phyloP scores from a whole-genome alignment of 2,797 vertebrate genomes.

The Linurgus olivaceus region DNA sequence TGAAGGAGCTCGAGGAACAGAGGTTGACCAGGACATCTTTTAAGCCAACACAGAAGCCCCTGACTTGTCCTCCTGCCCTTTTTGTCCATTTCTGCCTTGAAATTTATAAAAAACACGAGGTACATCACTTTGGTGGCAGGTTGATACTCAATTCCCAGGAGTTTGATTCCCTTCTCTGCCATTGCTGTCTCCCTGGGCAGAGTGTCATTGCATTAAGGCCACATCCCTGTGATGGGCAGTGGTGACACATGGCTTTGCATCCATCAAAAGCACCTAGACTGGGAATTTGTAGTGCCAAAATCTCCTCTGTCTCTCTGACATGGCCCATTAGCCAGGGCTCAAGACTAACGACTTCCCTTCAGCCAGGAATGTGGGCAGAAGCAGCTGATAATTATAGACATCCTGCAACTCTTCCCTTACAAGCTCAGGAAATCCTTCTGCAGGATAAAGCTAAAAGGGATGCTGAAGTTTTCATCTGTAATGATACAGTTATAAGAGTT shows the following conservation, averaged over 20 bases:
- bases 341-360: background rate
- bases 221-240: background rate
- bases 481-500: fast-evolving
- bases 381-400: background rate
- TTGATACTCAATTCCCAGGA: fast-evolving
- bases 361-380: background rate
- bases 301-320: background rate
- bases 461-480: background rate
- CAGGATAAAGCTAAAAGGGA: background rate
- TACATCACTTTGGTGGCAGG: background rate
- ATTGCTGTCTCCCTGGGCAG: background rate
- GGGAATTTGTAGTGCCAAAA: background rate
- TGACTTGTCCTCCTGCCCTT: background rate
- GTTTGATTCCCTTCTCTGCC: background rate
- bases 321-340: background rate
- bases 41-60: background rate
- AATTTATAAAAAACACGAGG: background rate
- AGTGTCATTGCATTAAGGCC: background rate
- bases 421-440: background rate
- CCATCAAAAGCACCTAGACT: fast-evolving
- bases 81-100: background rate
- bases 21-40: background rate
- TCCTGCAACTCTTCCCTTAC: background rate
- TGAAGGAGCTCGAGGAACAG: background rate
- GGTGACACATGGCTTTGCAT: background rate